These are phyloP conservation scores for Tetanocera ferruginea DNA, from an alignment of 2,888 invertebrate species.

Conservation along the genomic window DNA sequence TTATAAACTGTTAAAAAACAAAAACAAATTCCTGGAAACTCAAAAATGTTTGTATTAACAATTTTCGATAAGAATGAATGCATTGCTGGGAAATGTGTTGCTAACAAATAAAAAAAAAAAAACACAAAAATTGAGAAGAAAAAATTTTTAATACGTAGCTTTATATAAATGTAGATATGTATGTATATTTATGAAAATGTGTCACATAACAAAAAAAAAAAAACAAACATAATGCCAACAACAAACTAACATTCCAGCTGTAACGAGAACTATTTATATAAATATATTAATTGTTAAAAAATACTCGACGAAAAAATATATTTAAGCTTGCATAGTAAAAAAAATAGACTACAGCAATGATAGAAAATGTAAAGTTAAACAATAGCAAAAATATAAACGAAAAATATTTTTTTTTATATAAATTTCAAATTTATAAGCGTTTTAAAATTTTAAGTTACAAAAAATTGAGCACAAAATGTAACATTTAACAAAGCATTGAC, in stretches of 20 bases:
- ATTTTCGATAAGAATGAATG: not conserved
- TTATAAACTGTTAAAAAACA: no score
- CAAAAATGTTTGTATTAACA: not conserved
- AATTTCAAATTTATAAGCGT: no score
- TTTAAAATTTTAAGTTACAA: no score
- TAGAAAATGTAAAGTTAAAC: not conserved
- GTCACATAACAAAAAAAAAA: not conserved
- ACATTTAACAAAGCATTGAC: no score
- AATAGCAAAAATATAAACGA: not conserved
- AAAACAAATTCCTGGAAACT: no score
- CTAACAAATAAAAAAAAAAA: not conserved
- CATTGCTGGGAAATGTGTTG: conserved; percentile 18
- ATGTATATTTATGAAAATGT: not conserved
- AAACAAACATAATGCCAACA: not conserved
- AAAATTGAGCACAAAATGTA: no score
- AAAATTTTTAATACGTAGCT: not conserved
- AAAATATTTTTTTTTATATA: no score
- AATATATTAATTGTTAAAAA: not conserved
- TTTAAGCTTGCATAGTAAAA: not conserved
- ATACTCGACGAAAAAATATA: not conserved
- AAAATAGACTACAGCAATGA: not conserved
- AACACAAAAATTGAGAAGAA: not conserved
- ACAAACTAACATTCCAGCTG: conserved; percentile 49
- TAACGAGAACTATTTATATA: conserved; percentile 44
- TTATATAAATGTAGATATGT: not conserved